Base-by-base conservation (phyloP, 1,140 invertebrate species). In the Kradibia gibbosae region DNA sequence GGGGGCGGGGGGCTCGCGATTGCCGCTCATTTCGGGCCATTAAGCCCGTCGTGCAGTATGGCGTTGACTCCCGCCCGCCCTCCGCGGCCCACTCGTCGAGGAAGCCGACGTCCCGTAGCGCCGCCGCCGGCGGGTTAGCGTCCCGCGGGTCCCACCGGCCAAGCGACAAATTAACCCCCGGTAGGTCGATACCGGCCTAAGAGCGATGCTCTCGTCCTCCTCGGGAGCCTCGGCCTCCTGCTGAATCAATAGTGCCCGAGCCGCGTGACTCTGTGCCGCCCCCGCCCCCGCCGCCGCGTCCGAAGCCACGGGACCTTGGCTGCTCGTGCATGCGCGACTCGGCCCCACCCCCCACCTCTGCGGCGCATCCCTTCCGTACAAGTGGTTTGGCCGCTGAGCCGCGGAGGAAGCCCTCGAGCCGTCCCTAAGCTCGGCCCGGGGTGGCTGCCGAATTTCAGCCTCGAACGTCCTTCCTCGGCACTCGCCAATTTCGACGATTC, bases 111-210 rank as follows among this genome's bases (percentile, higher is more conserved):
- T n/a, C n/a, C n/a, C n/a, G n/a, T n/a, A n/a, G n/a, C n/a, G n/a
- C n/a, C n/a, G 31, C 5, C 60, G 31, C 3, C 11, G n/a, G 1
- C 39, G 20, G n/a, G 39, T 17, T 55, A 57, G 8, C 84, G 83
- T 84, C 85, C 85, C 84, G 78, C 72, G 83, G 85, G 85, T 81
- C 70, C 83, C 83, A 82, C 73, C 84, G 84, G 81, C 82, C 85
- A 86, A 86, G 83, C 85, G 86, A 87, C 85, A 88, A 88, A 87
- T 87, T 87, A 86, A 86, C 86, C 82, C 80, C 65, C 84, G 82
- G 82, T 36, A 80, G 84, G 45, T 39, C 50, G 72, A 55, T 36
- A 48, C 1, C 4, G 11, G 31, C 28, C 1, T 55, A 25, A 22
- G 11, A 25, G 45, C 50, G 48, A 55, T 55, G n/a, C 15, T 28